Evolutionary conservation across 2,113 vertebrate genomes (phyloP), one percentile per base, ranked within the genome.

Genomic region (Ornithorhynchus anatinus): DNA sequence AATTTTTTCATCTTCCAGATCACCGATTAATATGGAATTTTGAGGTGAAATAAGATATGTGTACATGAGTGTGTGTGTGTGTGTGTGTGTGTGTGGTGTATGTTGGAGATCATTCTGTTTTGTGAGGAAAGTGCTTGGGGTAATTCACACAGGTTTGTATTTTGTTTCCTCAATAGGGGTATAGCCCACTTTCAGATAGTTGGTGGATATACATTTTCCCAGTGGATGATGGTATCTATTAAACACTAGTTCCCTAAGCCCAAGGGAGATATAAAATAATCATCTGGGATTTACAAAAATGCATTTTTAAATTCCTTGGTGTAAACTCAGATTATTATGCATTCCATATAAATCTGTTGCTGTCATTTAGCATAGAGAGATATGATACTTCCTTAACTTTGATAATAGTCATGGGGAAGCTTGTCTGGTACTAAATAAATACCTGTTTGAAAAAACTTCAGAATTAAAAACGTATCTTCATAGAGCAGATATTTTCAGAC

Each of bases 1-100:
- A 81, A 61, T 84, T 86, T 81, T 48, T 31, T 47, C 60, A 78
- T 89, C 40, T 81, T 77, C 52, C 61, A 61, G 50, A 71, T 59
- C 37, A 51, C 0, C 1, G 50, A 36, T 70, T 52, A 59, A 52
- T 47, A 53, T 51, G 32, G 1, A 57, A 10, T 78, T 57, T 23
- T 35, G 54, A 32, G 23, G 35, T 40, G 51, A 69, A 59, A 44
- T 44, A 7, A 2, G 20, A 5, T 31, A 52, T 29, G 3, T 71
- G 32, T 48, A 17, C 33, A 13, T 53, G 19, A n/a, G 31, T 10
- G 31, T n/a, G 19, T 50, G 25, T 10, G n/a, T n/a, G n/a, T n/a
- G n/a, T n/a, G n/a, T n/a, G n/a, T n/a, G n/a, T n/a, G n/a, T n/a
- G n/a, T n/a, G n/a, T n/a, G n/a, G n/a, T n/a, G n/a, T n/a, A n/a